Base-by-base conservation (phyloP, 1,140 invertebrate genomes). In the Nomia melanderi region DNA sequence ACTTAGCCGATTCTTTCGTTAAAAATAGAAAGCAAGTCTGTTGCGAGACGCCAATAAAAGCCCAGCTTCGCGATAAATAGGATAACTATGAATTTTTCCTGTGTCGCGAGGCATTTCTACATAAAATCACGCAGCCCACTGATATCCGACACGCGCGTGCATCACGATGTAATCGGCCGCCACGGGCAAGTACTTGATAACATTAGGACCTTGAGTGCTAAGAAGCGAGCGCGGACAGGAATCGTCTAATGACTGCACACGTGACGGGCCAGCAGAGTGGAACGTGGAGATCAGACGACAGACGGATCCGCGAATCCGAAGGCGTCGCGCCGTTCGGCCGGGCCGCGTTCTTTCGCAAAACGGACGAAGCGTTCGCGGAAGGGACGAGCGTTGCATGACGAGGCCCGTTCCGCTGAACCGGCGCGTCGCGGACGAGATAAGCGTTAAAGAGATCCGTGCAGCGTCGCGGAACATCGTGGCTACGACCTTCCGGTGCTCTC, bases 361-460 rank as follows among this genome's bases (percentile, higher is more conserved):
- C 54, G 36, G 14, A 25, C 31, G 23, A 7, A n/a, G 36, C 41
- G n/a, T 75, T 77, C 74, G 41, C 54, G n/a, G 74, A 77, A 77
- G 27, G 5, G 36, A 76, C 56, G 64, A 59, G 65, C 33, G 17
- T 69, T 17, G 73, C 64, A 76, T 60, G 31, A 60, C 50, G 62
- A 76, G 14, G 56, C n/a, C 2, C 39, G 41, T 69, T 76, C 56
- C 41, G 25, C 33, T 60, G 73, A 76, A 76, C 33, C 65, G 39
- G n/a, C 36, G 36, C 11, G 8, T 66, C n/a, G 12, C 25, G 27
- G n/a, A 50, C 39, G 33, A 59, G 53, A n/a, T 41, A 54, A 75
- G 31, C 73, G 64, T 75, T 36, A 44, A 75, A 69, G 29, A 54
- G 53, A 75, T 1, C 12, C 23, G 29, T 29, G 39, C 31, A 41